Base-by-base conservation (phyloP, 2,113 vertebrate species). In the Hymenochirus boettgeri region DNA sequence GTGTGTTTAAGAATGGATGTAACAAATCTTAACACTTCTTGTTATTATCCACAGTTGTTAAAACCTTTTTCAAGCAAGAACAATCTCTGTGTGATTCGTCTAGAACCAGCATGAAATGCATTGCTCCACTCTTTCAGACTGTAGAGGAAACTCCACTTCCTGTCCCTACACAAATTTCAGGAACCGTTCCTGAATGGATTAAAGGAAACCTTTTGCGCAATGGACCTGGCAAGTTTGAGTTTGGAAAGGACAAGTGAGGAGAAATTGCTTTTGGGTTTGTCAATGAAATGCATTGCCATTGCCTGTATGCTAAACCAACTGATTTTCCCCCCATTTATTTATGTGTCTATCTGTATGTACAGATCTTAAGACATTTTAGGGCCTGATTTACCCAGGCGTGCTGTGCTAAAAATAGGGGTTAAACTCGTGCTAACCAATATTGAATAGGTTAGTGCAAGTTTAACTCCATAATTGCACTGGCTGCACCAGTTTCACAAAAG, bases 201-300 rank as follows among this genome's bases (percentile, higher is more conserved):
- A 70, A 70, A 22, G 96, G 95, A 22, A 90, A 60, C 27, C 72
- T 98, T 1, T 83, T 97, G 51, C 89, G 93, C 37, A 95, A 91
- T 1, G 94, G 96, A 12, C 95, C 95, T 0, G 95, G 93, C 24
- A 97, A 91, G 76, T 99, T 94, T 26, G 93, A 98, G 61, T 98
- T 98, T 79, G 94, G 95, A 19, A 77, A 90, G 50, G 87, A 94
- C 42, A 85, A 79, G 93, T 97, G 80, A 92, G 87, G 52, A 3
- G n/a, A 53, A 13, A 6, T n/a, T 15, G 5, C n/a, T n/a, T n/a
- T 37, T 37, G 7, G 33, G 33, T 7, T 8, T 37, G 13, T 37
- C 13, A 37, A 8, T 37, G 33, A 8, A 37, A 37, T 37, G 33
- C 33, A 37, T 37, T 37, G 33, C 33, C 13, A 8, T 37, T 37